Percentiles rank a stretch among this genome's conserved stretches.
phyloP scores from a whole-genome alignment of 2,113 vertebrate genomes.

The Alligator sinensis region DNA sequence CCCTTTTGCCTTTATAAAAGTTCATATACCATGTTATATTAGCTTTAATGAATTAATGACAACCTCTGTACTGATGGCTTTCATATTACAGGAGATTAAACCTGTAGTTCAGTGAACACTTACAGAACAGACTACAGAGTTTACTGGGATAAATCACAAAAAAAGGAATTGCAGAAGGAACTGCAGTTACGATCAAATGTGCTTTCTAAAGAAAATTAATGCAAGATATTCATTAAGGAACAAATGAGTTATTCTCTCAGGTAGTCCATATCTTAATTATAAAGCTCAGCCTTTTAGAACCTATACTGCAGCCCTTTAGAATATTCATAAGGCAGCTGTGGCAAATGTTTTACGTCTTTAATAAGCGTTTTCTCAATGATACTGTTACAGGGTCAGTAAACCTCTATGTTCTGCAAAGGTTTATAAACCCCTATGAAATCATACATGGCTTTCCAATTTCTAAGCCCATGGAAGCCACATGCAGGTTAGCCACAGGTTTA shows the following conservation, averaged over 20 bases:
- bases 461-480: no score
- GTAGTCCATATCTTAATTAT: slow-evolving; percentile 54
- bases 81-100: slow-evolving; percentile 60
- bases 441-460: neutral
- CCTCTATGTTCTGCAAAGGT: neutral
- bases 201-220: slow-evolving; percentile 60
- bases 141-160: slow-evolving; percentile 44
- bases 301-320: neutral
- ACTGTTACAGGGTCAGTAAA: slow-evolving; percentile 16
- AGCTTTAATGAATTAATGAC: slow-evolving; percentile 42
- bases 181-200: slow-evolving; percentile 48
- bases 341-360: neutral
- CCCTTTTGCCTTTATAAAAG: slow-evolving; percentile 39
- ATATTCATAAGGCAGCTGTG: slow-evolving; percentile 26
- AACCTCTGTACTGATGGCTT: slow-evolving; percentile 21
- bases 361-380: neutral
- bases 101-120: slow-evolving; percentile 28
- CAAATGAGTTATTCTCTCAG: slow-evolving; percentile 29
- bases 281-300: neutral
- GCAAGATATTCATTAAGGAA: slow-evolving; percentile 46
- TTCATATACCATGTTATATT: slow-evolving; percentile 33
- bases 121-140: slow-evolving; percentile 26
- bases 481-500: no score
- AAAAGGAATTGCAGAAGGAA: slow-evolving; percentile 47
- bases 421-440: neutral